Base-by-base conservation (phyloP, 1,140 invertebrate species). In the Hesperophylax magnus region DNA sequence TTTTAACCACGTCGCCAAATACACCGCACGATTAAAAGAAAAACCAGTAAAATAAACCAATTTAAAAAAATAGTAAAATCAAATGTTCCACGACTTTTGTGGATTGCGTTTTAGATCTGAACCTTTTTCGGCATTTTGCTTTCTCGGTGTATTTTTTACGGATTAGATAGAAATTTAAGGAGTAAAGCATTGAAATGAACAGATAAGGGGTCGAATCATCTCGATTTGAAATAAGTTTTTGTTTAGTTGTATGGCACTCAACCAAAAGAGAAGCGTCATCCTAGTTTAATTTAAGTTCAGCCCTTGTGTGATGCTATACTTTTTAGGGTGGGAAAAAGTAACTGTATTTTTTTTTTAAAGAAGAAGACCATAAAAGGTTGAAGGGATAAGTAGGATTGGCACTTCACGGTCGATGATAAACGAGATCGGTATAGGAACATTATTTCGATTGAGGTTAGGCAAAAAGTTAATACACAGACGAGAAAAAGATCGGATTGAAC, bases 311-410 rank as follows among this genome's bases (percentile, higher is more conserved):
- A 24, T 22, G 3, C 1, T 20, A 22, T 8, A 1, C 58, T 24
- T 61, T 61, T 20, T 24, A 61, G 18, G 5, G 8, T 15, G 20
- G 58, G 9, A 8, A 24, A 61, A 61, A 22, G 0, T 61, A 22
- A 14, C 11, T 18, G n/a, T 20, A 61, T 4, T 20, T 61, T 24
- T 61, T 61, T 20, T 1, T 6, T 7, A 3, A 15, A 8, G 14
- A 24, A 61, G 22, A 34, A 27, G 17, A 22, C 63, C 17, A 27
- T 27, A 67, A 67, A 9, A 67, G 31, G 31, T 8, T 67, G 63
- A 67, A 15, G 63, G 63, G 27, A 61, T 67, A 67, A 67, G 63
- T 67, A 67, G 63, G 63, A 67, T 67, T 67, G 63, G 63, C 63
- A 67, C 63, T 67, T 39, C 31, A 34, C 63, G 31, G 22, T 15